Percentiles rank a stretch among this genome's conserved stretches.
These are phyloP conservation scores for Platalea minor DNA, from an alignment of 2,797 vertebrate species.

Conservation along the genomic window DNA sequence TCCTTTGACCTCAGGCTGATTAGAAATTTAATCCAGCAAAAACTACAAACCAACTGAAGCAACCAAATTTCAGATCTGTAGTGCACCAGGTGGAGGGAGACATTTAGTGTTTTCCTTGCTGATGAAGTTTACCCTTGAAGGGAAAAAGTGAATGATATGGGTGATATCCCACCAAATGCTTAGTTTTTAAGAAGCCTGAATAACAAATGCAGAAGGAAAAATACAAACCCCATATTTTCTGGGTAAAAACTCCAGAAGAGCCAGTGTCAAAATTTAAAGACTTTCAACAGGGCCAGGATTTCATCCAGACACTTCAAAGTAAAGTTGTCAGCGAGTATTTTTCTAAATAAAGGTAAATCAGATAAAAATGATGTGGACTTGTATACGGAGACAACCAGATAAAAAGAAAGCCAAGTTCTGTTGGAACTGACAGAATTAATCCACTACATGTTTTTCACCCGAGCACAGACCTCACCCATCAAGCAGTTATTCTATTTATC, in stretches of 20 bases:
- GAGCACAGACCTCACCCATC: background rate
- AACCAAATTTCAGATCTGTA: conserved; percentile 24
- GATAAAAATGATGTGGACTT: background rate
- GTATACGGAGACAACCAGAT: background rate
- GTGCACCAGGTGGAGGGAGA: background rate
- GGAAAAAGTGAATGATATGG: background rate
- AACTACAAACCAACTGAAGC: background rate
- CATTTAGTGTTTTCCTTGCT: background rate
- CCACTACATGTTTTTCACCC: background rate
- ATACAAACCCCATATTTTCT: background rate
- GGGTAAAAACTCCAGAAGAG: background rate
- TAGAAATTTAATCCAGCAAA: conserved; percentile 41
- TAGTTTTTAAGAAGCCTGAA: background rate
- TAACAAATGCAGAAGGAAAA: background rate
- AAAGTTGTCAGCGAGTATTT: background rate
- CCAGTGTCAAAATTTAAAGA: background rate
- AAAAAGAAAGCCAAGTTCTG: background rate
- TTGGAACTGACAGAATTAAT: background rate
- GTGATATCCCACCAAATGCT: background rate
- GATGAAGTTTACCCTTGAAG: background rate
- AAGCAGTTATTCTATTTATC: background rate
- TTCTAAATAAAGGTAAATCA: background rate
- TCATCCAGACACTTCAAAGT: background rate
- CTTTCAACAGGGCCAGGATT: background rate
- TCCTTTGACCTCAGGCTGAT: conserved; percentile 9